These are phyloP conservation scores for Pristionchus fissidentatus DNA, from an alignment of 2,888 invertebrate species.

Conservation along the genomic window DNA sequence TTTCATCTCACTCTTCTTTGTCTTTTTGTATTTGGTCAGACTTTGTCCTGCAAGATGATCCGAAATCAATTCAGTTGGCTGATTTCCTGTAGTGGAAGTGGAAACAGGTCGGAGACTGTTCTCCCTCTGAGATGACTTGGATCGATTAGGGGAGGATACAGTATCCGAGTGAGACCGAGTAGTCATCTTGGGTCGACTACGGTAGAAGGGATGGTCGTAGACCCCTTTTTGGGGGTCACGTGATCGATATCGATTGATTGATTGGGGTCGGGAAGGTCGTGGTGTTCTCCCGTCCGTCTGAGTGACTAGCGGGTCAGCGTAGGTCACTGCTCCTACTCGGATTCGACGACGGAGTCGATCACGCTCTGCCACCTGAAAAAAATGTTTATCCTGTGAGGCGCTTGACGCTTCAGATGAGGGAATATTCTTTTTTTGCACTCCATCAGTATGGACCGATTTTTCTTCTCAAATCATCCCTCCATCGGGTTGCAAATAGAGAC, in stretches of 20 bases:
- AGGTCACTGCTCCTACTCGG: background rate
- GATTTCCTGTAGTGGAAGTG: background rate
- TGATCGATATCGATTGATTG: background rate
- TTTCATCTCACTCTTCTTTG: background rate
- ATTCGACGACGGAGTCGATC: background rate
- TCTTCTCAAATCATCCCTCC: no score
- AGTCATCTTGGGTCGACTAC: background rate
- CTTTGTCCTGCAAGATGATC: conserved; percentile 1
- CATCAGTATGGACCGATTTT: no score
- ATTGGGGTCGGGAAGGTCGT: background rate
- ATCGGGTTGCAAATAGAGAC: no score
- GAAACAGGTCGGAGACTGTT: conserved; percentile 4
- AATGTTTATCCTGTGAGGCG: no score
- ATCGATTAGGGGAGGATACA: background rate
- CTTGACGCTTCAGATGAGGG: no score
- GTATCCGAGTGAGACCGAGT: background rate
- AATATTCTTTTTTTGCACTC: no score
- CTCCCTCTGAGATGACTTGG: background rate
- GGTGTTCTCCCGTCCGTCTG: background rate
- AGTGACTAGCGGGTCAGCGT: background rate
- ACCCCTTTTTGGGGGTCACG: background rate
- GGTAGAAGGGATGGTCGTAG: conserved; percentile 36
- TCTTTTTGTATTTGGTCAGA: conserved; percentile 20
- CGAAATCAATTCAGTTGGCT: background rate
- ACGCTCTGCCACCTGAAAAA: background rate